Evolutionary conservation across 2,797 vertebrate species (phyloP), one percentile per base, ranked within the genome.

Genomic region (Phataginus tetradactyla): DNA sequence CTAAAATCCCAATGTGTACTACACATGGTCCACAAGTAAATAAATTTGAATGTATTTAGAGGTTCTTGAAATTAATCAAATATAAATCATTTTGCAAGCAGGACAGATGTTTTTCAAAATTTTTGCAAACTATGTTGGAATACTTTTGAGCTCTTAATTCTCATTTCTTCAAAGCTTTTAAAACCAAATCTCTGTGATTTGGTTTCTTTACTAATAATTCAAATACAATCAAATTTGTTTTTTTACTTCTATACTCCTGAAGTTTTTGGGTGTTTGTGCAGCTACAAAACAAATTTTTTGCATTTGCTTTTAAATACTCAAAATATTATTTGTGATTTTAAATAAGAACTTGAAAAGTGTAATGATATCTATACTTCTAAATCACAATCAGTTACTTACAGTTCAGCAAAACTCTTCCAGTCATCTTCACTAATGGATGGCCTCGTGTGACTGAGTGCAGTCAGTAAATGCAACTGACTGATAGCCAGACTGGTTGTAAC

Each of bases 361-460:
- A 34, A 64, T 49, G 69, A 69, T 45, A 80, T 10, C 45, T 69
- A 12, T 51, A 77, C 21, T 77, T 69, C n/a, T 37, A 42, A 83
- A 87, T 57, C 63, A 45, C 68, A 77, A 71, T 14, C 21, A 42
- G 15, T 14, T 80, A 99, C 99, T 99, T 98, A 99, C 99, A 99
- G 98, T 84, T 99, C 99, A 95, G 98, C 97, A 98, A 99, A 99
- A 97, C 97, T 99, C 93, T 98, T 99, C 99, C 99, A 99, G 98
- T 99, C 99, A 0, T 99, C 99, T 95, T 98, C 99, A 98, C 98
- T 99, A 91, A 99, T 98, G 66, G 99, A 99, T 0, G 99, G 99
- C 95, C 99, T 99, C 93, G 99, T 99, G 78, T 92, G 98, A 81
- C 98, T 97, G 95, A 99, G 98, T 4, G 99, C 99, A 7, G 99